These are phyloP conservation scores for Mayetiola destructor DNA, from an alignment of 2,888 invertebrate genomes.

Conservation along the genomic window DNA sequence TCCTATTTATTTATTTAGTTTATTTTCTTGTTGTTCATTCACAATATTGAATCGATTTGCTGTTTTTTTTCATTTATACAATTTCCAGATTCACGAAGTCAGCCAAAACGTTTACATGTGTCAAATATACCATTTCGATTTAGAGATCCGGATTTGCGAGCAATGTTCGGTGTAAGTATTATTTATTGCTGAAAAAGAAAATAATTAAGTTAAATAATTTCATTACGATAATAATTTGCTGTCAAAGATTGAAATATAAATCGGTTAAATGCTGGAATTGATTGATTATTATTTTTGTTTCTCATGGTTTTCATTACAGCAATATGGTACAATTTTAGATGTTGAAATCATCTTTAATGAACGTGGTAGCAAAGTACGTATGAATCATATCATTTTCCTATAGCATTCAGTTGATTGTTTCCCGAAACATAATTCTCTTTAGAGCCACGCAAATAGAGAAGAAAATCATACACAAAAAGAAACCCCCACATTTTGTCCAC, in stretches of 20 bases:
- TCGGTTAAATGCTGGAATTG: no score
- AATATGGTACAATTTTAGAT: conserved; percentile 97
- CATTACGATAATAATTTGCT: not conserved
- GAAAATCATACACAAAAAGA: no score
- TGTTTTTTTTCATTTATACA: conserved; percentile 39
- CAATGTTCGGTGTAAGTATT: conserved; percentile 91
- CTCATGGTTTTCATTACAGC: conserved; percentile 48
- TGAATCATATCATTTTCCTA: no score
- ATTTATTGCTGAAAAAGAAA: not conserved
- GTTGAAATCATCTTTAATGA: conserved; percentile 99
- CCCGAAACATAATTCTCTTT: no score
- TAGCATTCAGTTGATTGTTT: no score
- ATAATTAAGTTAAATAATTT: not conserved
- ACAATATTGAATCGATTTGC: conserved; percentile 29
- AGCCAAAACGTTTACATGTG: conserved; percentile 93
- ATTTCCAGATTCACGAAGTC: conserved; percentile 45
- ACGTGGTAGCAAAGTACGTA: conserved; percentile 96
- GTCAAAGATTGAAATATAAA: no score
- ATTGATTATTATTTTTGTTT: not conserved
- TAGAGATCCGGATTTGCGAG: conserved; percentile 94
- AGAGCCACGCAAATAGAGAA: no score
- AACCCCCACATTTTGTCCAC: no score
- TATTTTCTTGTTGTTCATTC: not conserved
- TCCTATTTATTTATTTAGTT: not conserved
- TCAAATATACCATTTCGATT: conserved; percentile 99